These are phyloP conservation scores for Synanthedon vespiformis DNA, from an alignment of 2,888 invertebrate species.

Conservation along the genomic window DNA sequence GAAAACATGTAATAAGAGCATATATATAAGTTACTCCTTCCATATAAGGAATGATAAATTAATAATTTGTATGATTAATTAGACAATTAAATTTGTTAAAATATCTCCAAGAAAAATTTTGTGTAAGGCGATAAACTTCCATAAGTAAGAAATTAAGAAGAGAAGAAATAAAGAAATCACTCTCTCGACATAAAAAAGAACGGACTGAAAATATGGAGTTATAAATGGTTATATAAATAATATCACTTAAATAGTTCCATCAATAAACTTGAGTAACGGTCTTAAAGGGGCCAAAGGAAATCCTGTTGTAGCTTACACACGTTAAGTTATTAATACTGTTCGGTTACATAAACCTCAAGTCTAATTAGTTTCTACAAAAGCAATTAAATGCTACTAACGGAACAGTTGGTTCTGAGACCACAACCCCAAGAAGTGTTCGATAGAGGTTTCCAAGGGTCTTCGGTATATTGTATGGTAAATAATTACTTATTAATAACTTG, in stretches of 20 bases:
- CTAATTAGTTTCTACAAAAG: conserved; percentile 67
- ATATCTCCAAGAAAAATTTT: too few relatives aligned
- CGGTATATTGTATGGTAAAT: conserved; percentile 3
- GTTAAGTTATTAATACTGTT: conserved; percentile 18
- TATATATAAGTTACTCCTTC: too few relatives aligned
- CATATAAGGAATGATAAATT: too few relatives aligned
- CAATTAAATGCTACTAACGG: conserved; percentile 59
- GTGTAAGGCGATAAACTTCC: too few relatives aligned
- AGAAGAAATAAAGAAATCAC: too few relatives aligned
- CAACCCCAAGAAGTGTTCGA: conserved; percentile 49
- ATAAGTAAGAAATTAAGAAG: too few relatives aligned
- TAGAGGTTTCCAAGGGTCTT: conserved; percentile 42
- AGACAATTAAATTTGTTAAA: too few relatives aligned
- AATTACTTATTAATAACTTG: conserved; percentile 21
- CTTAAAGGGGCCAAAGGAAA: conserved; percentile 14
- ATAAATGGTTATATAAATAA: not conserved
- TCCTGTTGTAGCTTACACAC: conserved; percentile 35
- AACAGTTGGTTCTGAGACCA: conserved; percentile 39
- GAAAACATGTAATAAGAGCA: too few relatives aligned
- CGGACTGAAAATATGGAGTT: not conserved
- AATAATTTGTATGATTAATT: too few relatives aligned
- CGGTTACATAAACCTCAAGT: conserved; percentile 60
- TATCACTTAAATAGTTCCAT: not conserved
- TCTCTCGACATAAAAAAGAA: too few relatives aligned
- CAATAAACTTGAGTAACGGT: not conserved